These are phyloP conservation scores for Cydia amplana DNA, from an alignment of 1,140 invertebrate genomes.

Conservation along the genomic window DNA sequence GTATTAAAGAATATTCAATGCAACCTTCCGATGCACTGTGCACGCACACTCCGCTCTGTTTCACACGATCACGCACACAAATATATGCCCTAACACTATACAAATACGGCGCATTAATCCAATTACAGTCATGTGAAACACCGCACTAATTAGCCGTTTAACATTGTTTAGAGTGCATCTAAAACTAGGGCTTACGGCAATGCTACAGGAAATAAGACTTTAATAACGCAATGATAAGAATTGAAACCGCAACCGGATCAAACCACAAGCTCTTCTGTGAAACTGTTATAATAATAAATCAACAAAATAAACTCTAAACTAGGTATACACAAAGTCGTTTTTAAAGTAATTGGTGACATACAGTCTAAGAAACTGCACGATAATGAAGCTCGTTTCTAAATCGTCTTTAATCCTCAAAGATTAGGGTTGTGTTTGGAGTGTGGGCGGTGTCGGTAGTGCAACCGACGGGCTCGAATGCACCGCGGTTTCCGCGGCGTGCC, in stretches of 20 bases:
- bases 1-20: conserved; percentile 35
- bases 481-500: conserved; percentile 54
- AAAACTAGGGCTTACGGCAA: conserved; percentile 43
- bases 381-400: not conserved
- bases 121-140: conserved; percentile 34
- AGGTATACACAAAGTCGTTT: not conserved
- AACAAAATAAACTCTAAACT: not conserved
- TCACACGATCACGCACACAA: conserved; percentile 27
- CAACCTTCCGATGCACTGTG: conserved; percentile 39
- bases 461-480: conserved; percentile 7
- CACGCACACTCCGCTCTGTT: conserved; percentile 40
- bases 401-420: not conserved
- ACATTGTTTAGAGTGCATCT: conserved; percentile 39
- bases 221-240: conserved; percentile 28
- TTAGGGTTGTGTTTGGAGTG: not conserved
- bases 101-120: conserved; percentile 28
- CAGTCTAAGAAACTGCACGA: not conserved
- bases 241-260: conserved; percentile 2
- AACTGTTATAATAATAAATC: not conserved
- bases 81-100: conserved; percentile 4
- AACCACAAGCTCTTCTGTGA: conserved; percentile 10
- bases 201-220: conserved; percentile 37
- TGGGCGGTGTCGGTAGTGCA: not conserved
- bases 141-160: conserved; percentile 38
- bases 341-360: not conserved